Evolutionary conservation across 2,797 vertebrate genomes (phyloP).

Genomic region (Semaprochilodus insignis): DNA sequence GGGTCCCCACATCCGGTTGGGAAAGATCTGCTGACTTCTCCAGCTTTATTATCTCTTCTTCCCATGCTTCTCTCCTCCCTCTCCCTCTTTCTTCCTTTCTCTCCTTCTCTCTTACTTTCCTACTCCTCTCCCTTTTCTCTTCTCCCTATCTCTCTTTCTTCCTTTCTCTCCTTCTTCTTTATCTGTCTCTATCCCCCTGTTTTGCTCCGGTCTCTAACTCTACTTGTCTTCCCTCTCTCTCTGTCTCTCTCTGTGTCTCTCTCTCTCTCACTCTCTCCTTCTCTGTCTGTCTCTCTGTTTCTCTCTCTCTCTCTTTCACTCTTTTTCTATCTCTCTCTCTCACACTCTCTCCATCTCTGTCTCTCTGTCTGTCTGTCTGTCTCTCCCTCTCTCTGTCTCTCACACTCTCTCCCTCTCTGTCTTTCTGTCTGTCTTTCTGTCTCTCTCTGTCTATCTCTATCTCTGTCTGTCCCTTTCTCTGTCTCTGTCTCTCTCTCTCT

Average conservation of each 20-base stretch:
- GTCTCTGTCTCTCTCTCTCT: neutral
- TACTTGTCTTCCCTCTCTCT: too few relatives aligned
- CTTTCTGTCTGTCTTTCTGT: too few relatives aligned
- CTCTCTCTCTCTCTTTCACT: too few relatives aligned
- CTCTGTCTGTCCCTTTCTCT: neutral
- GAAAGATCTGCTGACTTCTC: constrained; percentile 1
- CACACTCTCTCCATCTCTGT: neutral
- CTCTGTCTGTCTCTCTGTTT: too few relatives aligned
- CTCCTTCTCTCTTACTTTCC: neutral
- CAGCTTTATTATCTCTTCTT: neutral
- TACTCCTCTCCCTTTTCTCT: neutral
- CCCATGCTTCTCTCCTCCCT: neutral
- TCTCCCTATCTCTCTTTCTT: neutral
- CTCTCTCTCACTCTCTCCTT: too few relatives aligned
- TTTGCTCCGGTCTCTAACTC: too few relatives aligned
- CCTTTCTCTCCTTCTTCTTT: neutral
- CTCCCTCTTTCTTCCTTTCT: too few relatives aligned
- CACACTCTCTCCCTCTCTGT: neutral
- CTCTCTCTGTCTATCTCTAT: too few relatives aligned
- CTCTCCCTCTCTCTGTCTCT: neutral
- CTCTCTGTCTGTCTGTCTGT: neutral
- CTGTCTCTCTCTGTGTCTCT: too few relatives aligned
- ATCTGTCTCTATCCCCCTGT: too few relatives aligned
- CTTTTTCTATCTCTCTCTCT: neutral
- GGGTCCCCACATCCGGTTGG: neutral